A percentile compares a stretch with the other conserved stretches of the same genome.
These are phyloP conservation scores for Buathra laborator DNA, from an alignment of 2,888 invertebrate species.

Conservation along the genomic window DNA sequence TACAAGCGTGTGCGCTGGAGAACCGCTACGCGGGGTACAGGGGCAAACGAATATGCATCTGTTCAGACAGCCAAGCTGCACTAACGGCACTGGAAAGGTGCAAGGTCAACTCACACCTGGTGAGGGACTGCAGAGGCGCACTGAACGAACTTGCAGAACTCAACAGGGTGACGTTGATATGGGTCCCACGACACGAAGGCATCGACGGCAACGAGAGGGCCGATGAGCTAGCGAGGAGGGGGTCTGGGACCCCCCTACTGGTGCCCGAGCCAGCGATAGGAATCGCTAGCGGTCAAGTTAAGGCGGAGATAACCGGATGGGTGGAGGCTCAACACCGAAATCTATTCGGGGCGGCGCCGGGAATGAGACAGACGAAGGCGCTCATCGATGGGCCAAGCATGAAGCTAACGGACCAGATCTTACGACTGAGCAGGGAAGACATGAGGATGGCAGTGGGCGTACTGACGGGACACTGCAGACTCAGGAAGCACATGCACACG, in stretches of 20 bases:
- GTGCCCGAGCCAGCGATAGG: slow-evolving; percentile 22
- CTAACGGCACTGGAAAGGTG: not conserved
- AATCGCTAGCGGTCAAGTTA: too few species aligned
- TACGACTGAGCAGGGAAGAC: not conserved
- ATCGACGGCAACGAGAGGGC: slow-evolving; percentile 39
- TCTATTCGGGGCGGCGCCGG: not conserved
- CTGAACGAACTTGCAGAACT: slow-evolving; percentile 5
- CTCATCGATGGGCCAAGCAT: not conserved
- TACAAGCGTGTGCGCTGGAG: slow-evolving; percentile 4
- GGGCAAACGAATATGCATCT: slow-evolving; percentile 30
- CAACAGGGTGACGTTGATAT: slow-evolving; percentile 31
- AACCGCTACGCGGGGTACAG: slow-evolving; percentile 10
- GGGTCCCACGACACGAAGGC: slow-evolving; percentile 34
- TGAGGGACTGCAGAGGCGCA: slow-evolving; percentile 15
- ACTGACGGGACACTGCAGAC: not conserved
- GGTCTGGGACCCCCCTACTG: not conserved
- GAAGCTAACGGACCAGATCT: not conserved
- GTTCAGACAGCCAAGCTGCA: slow-evolving; percentile 36
- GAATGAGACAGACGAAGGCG: slow-evolving; percentile 14
- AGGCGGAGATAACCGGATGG: slow-evolving; percentile 7
- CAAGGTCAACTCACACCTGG: slow-evolving; percentile 6
- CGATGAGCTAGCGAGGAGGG: slow-evolving; percentile 26
- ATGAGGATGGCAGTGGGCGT: not conserved
- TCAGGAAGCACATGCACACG: slow-evolving; percentile 22
- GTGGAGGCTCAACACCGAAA: not conserved